phyloP scores from a whole-genome alignment of 2,797 vertebrate species.

The Erpetoichthys calabaricus region DNA sequence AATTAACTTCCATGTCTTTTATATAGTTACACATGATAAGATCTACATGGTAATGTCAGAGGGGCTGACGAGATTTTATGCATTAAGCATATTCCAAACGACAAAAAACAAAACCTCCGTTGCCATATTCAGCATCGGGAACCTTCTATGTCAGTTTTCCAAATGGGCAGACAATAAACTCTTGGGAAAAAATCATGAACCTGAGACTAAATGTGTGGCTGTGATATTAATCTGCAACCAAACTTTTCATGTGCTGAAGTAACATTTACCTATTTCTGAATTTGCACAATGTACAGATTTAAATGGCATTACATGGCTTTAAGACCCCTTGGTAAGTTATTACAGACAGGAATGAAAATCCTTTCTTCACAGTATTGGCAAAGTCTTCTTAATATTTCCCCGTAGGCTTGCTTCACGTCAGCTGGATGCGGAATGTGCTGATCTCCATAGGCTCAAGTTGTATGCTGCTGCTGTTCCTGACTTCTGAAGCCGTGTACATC shows the following conservation, averaged over 20 bases:
- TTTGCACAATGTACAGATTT: no score
- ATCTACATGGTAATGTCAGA: no score
- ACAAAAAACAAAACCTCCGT: no score
- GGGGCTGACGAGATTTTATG: no score
- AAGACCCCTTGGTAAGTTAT: constrained; percentile 3
- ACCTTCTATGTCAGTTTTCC: neutral
- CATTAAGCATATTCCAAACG: no score
- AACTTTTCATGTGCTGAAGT: neutral
- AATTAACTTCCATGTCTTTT: no score
- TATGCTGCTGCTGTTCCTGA: constrained; percentile 43
- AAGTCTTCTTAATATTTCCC: neutral
- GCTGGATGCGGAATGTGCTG: constrained; percentile 58
- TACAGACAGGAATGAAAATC: constrained; percentile 8
- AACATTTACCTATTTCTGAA: no score
- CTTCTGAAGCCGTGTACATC: constrained; percentile 37
- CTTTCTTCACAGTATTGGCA: constrained; percentile 6
- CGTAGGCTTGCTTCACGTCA: constrained; percentile 44
- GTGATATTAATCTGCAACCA: neutral
- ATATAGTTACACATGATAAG: no score
- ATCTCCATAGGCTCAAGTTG: constrained; percentile 77
- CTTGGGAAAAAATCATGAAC: neutral
- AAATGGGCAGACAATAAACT: neutral
- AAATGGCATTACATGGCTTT: neutral
- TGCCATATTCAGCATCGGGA: constrained; percentile 1
- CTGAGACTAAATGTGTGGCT: neutral